Evolutionary conservation across 2,888 invertebrate species (phyloP).

Genomic region (Ormyrus nitidulus): DNA sequence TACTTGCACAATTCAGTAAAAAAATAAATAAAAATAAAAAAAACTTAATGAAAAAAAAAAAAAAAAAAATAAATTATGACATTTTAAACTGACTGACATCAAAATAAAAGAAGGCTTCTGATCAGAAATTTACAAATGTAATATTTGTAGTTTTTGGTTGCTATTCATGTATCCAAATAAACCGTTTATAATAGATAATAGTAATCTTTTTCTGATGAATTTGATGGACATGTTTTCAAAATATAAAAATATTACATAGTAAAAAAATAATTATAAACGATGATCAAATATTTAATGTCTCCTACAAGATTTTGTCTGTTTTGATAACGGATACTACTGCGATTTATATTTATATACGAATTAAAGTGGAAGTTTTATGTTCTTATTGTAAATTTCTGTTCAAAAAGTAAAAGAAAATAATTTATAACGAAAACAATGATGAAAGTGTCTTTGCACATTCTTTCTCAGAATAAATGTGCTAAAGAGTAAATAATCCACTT

Average conservation of each 20-base stretch:
- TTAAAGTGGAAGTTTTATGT: too few species aligned
- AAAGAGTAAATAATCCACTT: conserved; percentile 32
- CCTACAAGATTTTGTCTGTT: too few species aligned
- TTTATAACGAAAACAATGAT: conserved; percentile 34
- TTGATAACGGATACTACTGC: too few species aligned
- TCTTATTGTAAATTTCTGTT: conserved; percentile 7
- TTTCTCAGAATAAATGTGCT: conserved; percentile 14
- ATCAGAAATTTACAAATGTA: conserved; percentile 15
- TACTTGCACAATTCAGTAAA: neutral
- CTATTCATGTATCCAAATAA: neutral
- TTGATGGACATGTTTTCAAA: too few species aligned
- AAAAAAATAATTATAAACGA: neutral
- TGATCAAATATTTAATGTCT: neutral
- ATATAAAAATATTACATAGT: neutral
- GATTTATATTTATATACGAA: too few species aligned
- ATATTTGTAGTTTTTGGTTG: neutral
- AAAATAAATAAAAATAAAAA: neutral
- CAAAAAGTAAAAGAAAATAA: conserved; percentile 2
- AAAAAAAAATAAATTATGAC: neutral
- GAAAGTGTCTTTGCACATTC: conserved; percentile 23
- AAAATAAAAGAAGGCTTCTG: neutral
- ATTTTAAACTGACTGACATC: too few species aligned
- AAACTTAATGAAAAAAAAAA: conserved; percentile 19
- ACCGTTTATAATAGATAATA: neutral
- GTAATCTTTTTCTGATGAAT: neutral